Conservation (phyloP, 2,888 invertebrate genomes). For the Mamestra brassicae region DNA sequence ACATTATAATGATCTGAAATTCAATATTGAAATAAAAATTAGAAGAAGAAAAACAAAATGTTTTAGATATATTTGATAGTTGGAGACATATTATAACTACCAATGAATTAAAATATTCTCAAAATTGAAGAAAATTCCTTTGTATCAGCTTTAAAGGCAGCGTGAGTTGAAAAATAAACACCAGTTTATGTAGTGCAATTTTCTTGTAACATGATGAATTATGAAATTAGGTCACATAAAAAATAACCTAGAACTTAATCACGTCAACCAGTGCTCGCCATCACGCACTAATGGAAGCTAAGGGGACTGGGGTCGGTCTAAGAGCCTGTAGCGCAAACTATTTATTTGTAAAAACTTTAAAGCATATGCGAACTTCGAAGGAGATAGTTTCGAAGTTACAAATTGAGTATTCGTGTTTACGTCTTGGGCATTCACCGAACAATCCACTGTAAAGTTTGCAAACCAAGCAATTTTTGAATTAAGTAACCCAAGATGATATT, state of each 20-base stretch:
- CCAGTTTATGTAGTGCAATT: conserved; percentile 44
- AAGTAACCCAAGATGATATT: neutral
- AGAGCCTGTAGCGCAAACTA: conserved; percentile 17
- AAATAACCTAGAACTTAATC: conserved; percentile 67
- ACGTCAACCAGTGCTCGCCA: conserved; percentile 54
- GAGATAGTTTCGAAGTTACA: neutral
- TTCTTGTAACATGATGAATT: conserved; percentile 52
- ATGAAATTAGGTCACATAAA: conserved; percentile 70
- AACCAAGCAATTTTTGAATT: neutral
- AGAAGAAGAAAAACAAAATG: neutral
- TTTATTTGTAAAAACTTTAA: conserved; percentile 1
- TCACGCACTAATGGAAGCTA: conserved; percentile 63
- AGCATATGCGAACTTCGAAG: neutral
- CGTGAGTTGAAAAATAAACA: conserved; percentile 31
- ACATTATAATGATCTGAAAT: conserved; percentile 11
- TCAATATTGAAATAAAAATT: neutral
- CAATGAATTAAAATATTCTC: neutral
- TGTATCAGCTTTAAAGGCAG: conserved; percentile 1
- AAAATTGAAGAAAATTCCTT: neutral
- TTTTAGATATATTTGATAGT: neutral
- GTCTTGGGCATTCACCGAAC: neutral
- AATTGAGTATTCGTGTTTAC: neutral
- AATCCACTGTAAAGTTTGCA: neutral
- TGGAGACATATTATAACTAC: neutral
- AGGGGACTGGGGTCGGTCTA: conserved; percentile 27